Conservation (phyloP, 2,797 vertebrate genomes). For the Syncerus caffer region DNA sequence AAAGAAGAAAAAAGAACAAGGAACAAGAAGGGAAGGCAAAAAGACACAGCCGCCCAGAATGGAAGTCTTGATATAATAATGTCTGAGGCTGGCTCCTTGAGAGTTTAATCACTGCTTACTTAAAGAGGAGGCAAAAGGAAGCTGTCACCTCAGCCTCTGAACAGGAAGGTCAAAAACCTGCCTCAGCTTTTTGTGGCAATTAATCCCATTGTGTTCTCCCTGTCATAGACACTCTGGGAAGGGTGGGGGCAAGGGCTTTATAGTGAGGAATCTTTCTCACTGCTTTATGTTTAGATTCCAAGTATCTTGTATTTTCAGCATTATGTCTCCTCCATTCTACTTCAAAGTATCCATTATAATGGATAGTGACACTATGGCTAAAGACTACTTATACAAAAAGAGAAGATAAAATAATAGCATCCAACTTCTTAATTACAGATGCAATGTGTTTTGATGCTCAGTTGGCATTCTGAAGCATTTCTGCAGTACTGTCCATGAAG, state of each 20-base stretch:
- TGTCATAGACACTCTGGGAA: background rate
- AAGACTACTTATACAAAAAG: background rate
- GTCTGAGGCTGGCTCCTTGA: background rate
- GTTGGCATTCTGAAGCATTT: background rate
- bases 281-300: background rate
- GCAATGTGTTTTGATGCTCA: background rate
- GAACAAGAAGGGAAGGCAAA: constrained; percentile 44
- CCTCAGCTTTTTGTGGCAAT: background rate
- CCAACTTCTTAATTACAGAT: background rate
- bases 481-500: background rate
- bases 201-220: background rate
- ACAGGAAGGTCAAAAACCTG: background rate
- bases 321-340: background rate
- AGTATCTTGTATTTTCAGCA: background rate
- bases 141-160: background rate
- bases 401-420: background rate
- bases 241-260: background rate
- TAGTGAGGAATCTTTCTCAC: background rate
- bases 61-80: constrained; percentile 33
- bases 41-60: background rate
- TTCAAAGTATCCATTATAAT: background rate
- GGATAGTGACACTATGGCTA: background rate
- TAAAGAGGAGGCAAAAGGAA: background rate
- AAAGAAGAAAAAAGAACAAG: background rate
- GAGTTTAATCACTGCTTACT: constrained; percentile 14